Evolutionary conservation across 2,113 vertebrate genomes (phyloP).

Genomic region (Ia io): DNA sequence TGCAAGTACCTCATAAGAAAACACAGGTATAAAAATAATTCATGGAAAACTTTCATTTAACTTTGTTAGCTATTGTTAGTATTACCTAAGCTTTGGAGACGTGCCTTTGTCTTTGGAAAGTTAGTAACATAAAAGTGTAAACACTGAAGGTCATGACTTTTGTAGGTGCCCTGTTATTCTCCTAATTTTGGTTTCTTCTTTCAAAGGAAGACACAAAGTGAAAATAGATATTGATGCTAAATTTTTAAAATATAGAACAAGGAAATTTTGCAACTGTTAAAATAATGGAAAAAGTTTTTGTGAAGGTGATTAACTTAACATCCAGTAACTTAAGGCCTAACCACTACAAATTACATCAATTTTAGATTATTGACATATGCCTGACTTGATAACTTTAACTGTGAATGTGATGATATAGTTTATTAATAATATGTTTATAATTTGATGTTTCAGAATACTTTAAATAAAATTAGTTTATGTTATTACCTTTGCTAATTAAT

Average conservation of each 20-base stretch:
- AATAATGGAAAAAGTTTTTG: neutral
- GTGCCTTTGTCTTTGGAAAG: neutral
- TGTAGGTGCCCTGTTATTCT: neutral
- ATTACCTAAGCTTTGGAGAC: neutral
- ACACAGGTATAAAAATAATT: constrained; percentile 87
- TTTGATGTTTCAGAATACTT: constrained; percentile 18
- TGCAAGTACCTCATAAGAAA: constrained; percentile 99
- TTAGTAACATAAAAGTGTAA: neutral
- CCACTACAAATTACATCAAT: neutral
- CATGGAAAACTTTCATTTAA: neutral
- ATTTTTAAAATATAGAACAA: constrained; percentile 11
- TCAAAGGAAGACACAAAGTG: constrained; percentile 35
- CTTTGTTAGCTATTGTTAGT: neutral
- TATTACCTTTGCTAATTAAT: neutral
- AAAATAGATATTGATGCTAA: constrained; percentile 22
- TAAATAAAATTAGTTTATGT: neutral
- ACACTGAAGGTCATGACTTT: neutral
- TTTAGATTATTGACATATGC: neutral
- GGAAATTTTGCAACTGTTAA: neutral
- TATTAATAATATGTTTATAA: neutral
- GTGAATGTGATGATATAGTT: neutral
- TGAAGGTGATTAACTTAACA: neutral
- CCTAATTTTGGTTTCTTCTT: constrained; percentile 40
- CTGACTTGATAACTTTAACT: neutral
- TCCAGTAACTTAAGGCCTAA: neutral